Evolutionary conservation across 2,797 vertebrate species (phyloP).

Genomic region (Microctenopoma stevenorrisi): DNA sequence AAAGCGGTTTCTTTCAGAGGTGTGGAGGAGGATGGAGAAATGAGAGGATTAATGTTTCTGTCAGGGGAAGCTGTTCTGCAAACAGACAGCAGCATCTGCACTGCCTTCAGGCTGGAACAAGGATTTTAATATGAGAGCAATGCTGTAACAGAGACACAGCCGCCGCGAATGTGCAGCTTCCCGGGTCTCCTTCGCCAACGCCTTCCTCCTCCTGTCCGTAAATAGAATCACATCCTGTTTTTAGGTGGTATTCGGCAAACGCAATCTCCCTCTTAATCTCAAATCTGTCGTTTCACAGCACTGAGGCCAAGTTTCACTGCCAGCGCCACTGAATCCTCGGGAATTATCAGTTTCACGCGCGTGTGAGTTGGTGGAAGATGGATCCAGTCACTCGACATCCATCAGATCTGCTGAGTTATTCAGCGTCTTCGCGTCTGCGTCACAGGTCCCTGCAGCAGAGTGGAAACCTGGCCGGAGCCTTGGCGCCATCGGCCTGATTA

Average conservation of each 20-base stretch:
- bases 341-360: slow-evolving; percentile 9
- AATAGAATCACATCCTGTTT: slow-evolving; percentile 15
- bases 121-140: slow-evolving; percentile 62
- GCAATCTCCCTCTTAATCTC: slow-evolving; percentile 6
- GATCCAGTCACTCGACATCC: slow-evolving; percentile 18
- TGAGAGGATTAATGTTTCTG: slow-evolving; percentile 73
- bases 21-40: slow-evolving; percentile 58
- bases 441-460: not conserved
- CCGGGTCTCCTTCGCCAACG: slow-evolving; percentile 24
- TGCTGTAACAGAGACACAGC: slow-evolving; percentile 50
- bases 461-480: not conserved
- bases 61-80: slow-evolving; percentile 71
- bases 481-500: not conserved
- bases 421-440: not conserved
- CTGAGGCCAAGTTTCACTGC: not conserved
- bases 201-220: not conserved
- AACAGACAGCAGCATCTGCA: slow-evolving; percentile 70
- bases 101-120: slow-evolving; percentile 66
- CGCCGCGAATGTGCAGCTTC: slow-evolving; percentile 26
- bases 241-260: slow-evolving; percentile 8
- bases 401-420: slow-evolving; percentile 4
- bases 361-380: not conserved
- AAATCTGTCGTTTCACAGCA: slow-evolving; percentile 12
- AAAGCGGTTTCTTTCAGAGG: slow-evolving; percentile 59
- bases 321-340: slow-evolving; percentile 1